A percentile compares a stretch with the other conserved stretches of the same genome.
These are phyloP conservation scores for Orchestia grillus DNA, from an alignment of 1,140 invertebrate genomes.

Conservation along the genomic window DNA sequence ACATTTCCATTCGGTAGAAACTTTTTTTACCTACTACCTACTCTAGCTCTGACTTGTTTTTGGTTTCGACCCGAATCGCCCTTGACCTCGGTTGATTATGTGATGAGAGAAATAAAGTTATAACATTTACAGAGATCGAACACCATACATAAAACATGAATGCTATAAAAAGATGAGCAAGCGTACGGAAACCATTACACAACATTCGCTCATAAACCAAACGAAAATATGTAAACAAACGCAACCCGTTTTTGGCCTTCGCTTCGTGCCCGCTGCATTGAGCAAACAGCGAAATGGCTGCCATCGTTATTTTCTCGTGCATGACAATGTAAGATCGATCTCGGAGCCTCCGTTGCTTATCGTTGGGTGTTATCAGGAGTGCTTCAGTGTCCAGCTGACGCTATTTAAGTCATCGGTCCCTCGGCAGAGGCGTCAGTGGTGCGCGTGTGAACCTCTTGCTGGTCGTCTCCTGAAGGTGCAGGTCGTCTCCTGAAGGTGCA, in stretches of 20 bases:
- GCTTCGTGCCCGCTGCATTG: not conserved
- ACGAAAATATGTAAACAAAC: not conserved
- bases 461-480: not conserved
- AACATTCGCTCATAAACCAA: not conserved
- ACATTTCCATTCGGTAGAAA: not conserved
- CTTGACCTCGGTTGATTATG: not conserved
- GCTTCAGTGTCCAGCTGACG: slow-evolving; percentile 13
- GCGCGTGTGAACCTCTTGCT: not conserved
- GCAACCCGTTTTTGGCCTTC: not conserved
- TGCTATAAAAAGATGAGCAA: not conserved
- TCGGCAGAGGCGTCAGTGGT: not conserved
- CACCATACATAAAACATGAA: not conserved
- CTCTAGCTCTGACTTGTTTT: not conserved
- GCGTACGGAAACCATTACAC: not conserved
- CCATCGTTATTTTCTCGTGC: not conserved
- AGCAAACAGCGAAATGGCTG: not conserved
- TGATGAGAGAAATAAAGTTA: not conserved
- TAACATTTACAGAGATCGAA: not conserved
- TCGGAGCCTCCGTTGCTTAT: not conserved
- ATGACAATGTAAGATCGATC: not conserved
- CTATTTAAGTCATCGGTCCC: not conserved
- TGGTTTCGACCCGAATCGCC: not conserved
- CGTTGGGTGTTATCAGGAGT: not conserved
- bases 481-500: not conserved
- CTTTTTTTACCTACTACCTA: not conserved